phyloP scores from a whole-genome alignment of 1,140 invertebrate species.

The Muscidifurax raptorellus region DNA sequence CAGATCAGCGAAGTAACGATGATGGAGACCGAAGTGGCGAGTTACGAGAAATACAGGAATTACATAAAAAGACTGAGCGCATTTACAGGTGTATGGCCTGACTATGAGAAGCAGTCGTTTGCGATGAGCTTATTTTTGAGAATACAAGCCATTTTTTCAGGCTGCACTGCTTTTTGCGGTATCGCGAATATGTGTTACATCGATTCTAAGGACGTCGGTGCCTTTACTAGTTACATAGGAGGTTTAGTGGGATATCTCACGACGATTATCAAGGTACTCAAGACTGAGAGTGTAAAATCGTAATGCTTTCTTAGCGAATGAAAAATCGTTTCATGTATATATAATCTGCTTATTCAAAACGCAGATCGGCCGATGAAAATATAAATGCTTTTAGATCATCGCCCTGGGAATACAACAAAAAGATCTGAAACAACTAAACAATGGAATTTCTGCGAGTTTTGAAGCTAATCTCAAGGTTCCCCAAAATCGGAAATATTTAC shows the following conservation, averaged over 20 bases:
- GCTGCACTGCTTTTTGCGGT: no score
- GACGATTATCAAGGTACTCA: not conserved
- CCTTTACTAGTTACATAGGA: not conserved
- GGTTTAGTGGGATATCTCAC: not conserved
- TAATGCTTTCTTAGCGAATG: no score
- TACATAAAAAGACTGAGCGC: constrained; percentile 19
- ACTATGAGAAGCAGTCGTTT: not conserved
- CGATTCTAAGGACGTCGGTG: not conserved
- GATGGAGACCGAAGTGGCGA: constrained; percentile 19
- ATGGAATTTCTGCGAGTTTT: constrained; percentile 28
- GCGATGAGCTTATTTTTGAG: not conserved
- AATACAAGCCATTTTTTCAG: not conserved
- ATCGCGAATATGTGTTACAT: not conserved
- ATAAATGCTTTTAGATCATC: not conserved
- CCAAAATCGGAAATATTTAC: not conserved
- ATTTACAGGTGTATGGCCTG: constrained; percentile 21
- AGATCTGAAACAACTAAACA: not conserved
- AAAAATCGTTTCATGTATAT: no score
- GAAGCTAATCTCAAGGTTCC: constrained; percentile 18
- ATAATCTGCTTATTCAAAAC: no score
- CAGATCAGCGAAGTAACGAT: not conserved
- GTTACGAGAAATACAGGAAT: constrained; percentile 14
- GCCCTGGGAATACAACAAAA: not conserved
- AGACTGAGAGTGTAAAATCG: no score
- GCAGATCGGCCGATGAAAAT: no score